phyloP scores from a whole-genome alignment of 2,797 vertebrate genomes.

The Coreius guichenoti region DNA sequence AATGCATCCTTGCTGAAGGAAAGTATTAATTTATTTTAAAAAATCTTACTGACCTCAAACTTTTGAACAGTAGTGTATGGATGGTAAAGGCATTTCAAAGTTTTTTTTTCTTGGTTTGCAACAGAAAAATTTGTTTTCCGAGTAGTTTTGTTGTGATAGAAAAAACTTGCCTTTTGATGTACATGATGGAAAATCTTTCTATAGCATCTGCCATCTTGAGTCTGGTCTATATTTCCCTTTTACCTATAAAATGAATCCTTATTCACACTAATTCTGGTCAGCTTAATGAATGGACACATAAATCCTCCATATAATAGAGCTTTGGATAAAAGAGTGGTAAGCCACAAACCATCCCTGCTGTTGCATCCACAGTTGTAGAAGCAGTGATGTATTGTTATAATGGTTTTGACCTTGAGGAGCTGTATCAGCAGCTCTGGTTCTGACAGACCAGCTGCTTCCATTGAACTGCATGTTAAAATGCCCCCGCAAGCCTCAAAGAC shows the following conservation, averaged over 20 bases:
- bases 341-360: constrained; percentile 26
- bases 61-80: neutral
- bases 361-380: constrained; percentile 30
- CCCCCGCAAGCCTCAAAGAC: neutral
- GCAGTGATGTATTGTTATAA: constrained; percentile 74
- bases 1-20: neutral
- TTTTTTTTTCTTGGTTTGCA: neutral
- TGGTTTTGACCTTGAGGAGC: constrained; percentile 64
- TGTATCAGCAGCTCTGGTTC: constrained; percentile 68
- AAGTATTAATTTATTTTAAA: constrained; percentile 3
- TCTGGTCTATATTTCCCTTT: constrained; percentile 67
- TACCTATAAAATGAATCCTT: constrained; percentile 54
- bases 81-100: neutral
- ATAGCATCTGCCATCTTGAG: constrained; percentile 53
- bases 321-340: constrained; percentile 23
- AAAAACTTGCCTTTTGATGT: neutral
- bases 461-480: constrained; percentile 33
- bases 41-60: neutral
- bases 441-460: constrained; percentile 30
- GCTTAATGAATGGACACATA: constrained; percentile 43
- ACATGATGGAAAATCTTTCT: constrained; percentile 50
- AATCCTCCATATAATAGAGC: constrained; percentile 13
- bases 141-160: neutral
- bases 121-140: neutral
- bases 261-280: constrained; percentile 48